Evolutionary conservation across 2,113 vertebrate genomes (phyloP), one percentile per base, ranked within the genome.

Genomic region (Diphyllodes magnificus): DNA sequence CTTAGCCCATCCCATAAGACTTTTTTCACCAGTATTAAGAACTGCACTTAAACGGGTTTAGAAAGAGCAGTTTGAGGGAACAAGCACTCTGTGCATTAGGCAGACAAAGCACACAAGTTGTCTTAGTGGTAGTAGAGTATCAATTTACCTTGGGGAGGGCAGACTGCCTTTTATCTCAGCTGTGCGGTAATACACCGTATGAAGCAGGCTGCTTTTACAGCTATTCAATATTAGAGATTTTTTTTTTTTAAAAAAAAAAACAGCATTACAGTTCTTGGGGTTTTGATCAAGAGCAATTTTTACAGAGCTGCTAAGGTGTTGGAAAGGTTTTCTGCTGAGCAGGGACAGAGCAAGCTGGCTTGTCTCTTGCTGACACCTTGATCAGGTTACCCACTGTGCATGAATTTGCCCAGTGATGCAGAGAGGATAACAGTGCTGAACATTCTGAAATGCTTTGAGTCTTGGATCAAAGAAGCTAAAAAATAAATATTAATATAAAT

Each of bases 1-100:
- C 68, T 96, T 92, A 92, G 82, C 83, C 90, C 85, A 90, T 82
- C 84, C 93, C 68, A 53, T 94, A 81, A 92, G 88, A 88, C 59
- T 86, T 80, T 88, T 95, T 78, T 47, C 51, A 51, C 27, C 76
- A 64, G 50, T 64, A 40, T 84, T 93, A 88, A 75, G 75, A 90
- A 83, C 31, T 78, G 37, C 25, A 37, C 33, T 92, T 81, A 35
- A 83, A 78, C 60, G 51, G 51, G 23, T 82, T 92, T 82, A 24
- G 70, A 86, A 90, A 45, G 68, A 92, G 49, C 59, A 35, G 51
- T 96, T 56, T 59, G 47, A 88, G 76, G 64, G 27, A 57, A 75
- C 0, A 0, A 84, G 60, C 21, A 28, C 16, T 37, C 35, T 18
- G 11, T 63, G 68, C 45, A 24, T 78, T 60, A 86, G 56, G 82